A percentile compares a stretch with the other conserved stretches of the same genome.
Evolutionary conservation across 2,113 vertebrate genomes (phyloP).

Genomic region (Plecotus auritus): DNA sequence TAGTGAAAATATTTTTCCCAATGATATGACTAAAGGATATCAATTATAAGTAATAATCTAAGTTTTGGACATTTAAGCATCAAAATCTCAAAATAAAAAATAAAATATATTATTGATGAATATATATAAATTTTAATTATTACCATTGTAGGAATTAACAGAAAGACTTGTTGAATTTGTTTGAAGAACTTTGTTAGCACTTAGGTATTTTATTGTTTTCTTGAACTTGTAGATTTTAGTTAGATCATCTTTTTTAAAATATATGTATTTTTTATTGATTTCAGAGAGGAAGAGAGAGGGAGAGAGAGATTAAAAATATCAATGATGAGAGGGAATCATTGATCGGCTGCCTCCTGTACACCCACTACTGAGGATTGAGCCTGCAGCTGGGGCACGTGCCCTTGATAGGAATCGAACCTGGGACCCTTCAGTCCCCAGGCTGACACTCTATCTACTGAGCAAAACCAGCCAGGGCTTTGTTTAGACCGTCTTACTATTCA

Average conservation of each 20-base stretch:
- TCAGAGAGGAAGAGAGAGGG: too few relatives aligned
- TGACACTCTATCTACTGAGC: too few relatives aligned
- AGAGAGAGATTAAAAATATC: too few relatives aligned
- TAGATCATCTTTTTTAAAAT: too few relatives aligned
- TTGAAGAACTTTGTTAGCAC: slow-evolving; percentile 34
- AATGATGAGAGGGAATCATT: too few relatives aligned
- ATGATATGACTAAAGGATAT: background rate
- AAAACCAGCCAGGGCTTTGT: too few relatives aligned
- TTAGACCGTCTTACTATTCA: background rate
- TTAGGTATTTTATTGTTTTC: slow-evolving; percentile 46
- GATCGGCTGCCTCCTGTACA: too few relatives aligned
- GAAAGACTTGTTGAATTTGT: background rate
- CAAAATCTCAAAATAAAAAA: background rate
- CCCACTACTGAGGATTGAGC: too few relatives aligned
- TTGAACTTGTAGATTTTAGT: slow-evolving; percentile 40
- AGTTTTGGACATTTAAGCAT: background rate
- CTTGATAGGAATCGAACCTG: too few relatives aligned
- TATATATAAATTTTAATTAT: background rate
- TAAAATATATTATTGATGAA: background rate
- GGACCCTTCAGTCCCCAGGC: too few relatives aligned
- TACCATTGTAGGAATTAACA: slow-evolving; percentile 5
- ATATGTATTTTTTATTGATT: too few relatives aligned
- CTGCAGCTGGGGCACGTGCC: too few relatives aligned
- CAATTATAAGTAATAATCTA: background rate
- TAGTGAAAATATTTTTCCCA: background rate